These are phyloP conservation scores for Orthosia incerta DNA, from an alignment of 2,888 invertebrate genomes.

Conservation along the genomic window DNA sequence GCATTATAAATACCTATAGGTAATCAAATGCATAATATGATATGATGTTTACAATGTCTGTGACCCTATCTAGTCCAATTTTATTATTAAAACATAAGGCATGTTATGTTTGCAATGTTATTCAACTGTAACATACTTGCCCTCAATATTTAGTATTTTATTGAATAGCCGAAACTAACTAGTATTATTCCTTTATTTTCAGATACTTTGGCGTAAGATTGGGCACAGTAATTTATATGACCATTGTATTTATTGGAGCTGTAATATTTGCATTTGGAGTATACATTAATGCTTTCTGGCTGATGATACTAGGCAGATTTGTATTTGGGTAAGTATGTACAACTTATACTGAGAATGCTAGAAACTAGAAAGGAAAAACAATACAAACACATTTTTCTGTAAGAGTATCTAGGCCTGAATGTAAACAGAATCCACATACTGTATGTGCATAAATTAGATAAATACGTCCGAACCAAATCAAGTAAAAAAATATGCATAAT, in stretches of 20 bases:
- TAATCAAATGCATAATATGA: conserved; percentile 48
- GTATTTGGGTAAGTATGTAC: conserved; percentile 95
- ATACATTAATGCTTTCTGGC: conserved; percentile 94
- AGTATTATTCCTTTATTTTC: conserved; percentile 71
- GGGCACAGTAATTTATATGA: conserved; percentile 97
- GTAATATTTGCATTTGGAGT: conserved; percentile 96
- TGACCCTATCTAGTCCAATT: conserved; percentile 63
- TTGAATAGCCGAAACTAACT: neutral
- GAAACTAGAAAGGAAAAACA: neutral
- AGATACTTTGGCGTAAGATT: conserved; percentile 98
- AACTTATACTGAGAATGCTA: neutral
- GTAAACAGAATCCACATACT: neutral
- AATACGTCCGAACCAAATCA: too few species aligned
- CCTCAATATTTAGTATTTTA: neutral
- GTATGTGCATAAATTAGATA: neutral
- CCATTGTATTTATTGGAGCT: conserved; percentile 96
- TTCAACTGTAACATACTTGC: conserved; percentile 13
- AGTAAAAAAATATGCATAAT: too few species aligned
- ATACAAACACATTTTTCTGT: neutral
- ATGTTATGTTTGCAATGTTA: conserved; percentile 16
- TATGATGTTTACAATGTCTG: conserved; percentile 65
- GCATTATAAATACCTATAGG: conserved; percentile 36
- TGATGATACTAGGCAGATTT: conserved; percentile 98
- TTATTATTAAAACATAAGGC: conserved; percentile 34
- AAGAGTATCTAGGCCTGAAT: neutral